phyloP scores from a whole-genome alignment of 2,113 vertebrate genomes.

The Oceanites oceanicus region DNA sequence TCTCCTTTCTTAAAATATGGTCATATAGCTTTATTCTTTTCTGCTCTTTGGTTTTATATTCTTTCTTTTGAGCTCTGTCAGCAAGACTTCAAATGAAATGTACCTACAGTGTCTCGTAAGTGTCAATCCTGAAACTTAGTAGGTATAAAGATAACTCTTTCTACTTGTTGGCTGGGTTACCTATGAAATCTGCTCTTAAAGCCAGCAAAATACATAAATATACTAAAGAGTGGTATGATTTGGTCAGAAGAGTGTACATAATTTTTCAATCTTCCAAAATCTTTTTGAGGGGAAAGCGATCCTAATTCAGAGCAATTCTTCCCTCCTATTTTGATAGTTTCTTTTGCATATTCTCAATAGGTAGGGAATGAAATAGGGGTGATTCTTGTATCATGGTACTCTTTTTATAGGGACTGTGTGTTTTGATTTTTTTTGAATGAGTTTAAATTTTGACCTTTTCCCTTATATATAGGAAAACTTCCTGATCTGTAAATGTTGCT shows the following conservation, averaged over 20 bases:
- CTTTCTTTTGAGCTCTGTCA: neutral
- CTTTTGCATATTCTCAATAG: neutral
- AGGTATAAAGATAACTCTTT: neutral
- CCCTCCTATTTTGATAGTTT: neutral
- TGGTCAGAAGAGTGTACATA: neutral
- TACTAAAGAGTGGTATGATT: neutral
- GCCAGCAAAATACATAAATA: neutral
- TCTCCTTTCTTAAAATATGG: neutral
- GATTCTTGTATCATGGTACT: neutral
- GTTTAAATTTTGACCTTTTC: neutral
- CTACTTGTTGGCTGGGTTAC: neutral
- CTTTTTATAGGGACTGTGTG: fast-evolving
- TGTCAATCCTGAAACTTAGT: neutral
- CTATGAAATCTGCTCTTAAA: neutral
- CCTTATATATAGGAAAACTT: neutral
- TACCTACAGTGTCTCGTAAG: neutral
- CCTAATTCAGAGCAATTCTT: neutral
- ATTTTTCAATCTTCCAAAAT: neutral
- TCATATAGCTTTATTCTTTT: neutral
- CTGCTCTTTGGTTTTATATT: neutral
- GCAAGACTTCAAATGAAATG: neutral
- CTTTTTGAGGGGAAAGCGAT: neutral
- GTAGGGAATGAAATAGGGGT: neutral
- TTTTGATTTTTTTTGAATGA: neutral
- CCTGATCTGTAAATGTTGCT: neutral